Evolutionary conservation across 2,797 vertebrate genomes (phyloP).

Genomic region (Melanotaenia nigrans): DNA sequence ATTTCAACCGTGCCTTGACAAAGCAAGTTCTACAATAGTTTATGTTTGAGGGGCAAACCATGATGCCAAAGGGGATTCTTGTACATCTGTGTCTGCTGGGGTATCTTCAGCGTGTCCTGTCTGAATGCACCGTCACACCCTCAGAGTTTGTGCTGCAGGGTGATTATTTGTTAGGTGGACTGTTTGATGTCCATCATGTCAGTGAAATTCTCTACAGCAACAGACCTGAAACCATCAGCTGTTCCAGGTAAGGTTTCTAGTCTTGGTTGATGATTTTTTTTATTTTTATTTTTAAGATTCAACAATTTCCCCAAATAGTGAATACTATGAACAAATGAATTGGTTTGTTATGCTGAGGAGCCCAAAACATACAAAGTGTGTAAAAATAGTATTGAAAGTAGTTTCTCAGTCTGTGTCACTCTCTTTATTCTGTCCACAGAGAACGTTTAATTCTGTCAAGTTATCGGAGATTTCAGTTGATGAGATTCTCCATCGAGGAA

Average conservation of each 20-base stretch:
- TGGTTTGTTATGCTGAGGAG: background rate
- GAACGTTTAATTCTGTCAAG: conserved; percentile 56
- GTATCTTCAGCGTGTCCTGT: conserved; percentile 5
- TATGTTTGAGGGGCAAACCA: background rate
- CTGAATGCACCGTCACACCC: conserved; percentile 14
- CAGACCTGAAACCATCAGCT: conserved; percentile 62
- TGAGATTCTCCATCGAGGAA: conserved; percentile 85
- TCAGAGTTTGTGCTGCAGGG: conserved; percentile 73
- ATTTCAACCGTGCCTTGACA: background rate
- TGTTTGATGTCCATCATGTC: conserved; percentile 75
- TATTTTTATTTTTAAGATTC: background rate
- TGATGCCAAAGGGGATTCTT: conserved; percentile 32
- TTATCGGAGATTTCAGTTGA: conserved; percentile 84
- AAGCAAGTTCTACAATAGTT: background rate
- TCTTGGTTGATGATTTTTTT: background rate
- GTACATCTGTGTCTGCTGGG: conserved; percentile 41
- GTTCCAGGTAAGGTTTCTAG: conserved; percentile 70
- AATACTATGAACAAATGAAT: background rate
- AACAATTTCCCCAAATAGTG: background rate
- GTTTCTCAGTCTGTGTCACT: background rate
- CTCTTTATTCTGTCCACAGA: conserved; percentile 50
- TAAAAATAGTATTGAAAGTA: background rate
- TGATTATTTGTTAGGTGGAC: conserved; percentile 77
- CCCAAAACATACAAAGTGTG: background rate
- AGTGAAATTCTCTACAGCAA: background rate